Conservation (phyloP, 2,797 vertebrate genomes). For the Podargus strigoides region DNA sequence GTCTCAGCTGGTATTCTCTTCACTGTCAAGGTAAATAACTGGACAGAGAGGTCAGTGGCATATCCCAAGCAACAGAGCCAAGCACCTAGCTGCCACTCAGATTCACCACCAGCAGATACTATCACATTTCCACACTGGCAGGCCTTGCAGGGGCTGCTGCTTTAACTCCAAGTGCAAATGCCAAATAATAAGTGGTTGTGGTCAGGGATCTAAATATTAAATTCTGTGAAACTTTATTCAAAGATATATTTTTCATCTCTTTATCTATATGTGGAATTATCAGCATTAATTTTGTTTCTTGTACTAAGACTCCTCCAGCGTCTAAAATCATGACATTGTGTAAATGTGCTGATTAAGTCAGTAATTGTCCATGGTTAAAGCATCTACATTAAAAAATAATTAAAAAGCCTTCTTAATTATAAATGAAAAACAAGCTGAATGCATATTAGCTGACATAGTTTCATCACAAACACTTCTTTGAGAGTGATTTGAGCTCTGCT, state of each 20-base stretch:
- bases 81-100: not conserved
- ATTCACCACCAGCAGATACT: not conserved
- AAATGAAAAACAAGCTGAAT: conserved; percentile 10
- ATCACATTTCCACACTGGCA: not conserved
- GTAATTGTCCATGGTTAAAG: not conserved
- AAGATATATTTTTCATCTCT: not conserved
- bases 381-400: not conserved
- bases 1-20: not conserved
- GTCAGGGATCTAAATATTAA: not conserved
- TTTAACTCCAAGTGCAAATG: not conserved
- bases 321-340: not conserved
- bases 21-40: not conserved
- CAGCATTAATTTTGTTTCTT: not conserved
- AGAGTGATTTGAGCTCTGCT: not conserved
- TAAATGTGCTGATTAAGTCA: not conserved
- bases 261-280: not conserved
- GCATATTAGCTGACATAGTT: not conserved
- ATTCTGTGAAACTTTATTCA: not conserved
- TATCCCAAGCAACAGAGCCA: not conserved
- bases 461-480: not conserved
- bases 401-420: not conserved
- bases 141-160: not conserved
- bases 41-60: not conserved
- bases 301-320: not conserved
- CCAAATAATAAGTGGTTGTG: not conserved